Evolutionary conservation across 2,113 vertebrate genomes (phyloP), one percentile per base, ranked within the genome.

Genomic region (Centropus unirufus): DNA sequence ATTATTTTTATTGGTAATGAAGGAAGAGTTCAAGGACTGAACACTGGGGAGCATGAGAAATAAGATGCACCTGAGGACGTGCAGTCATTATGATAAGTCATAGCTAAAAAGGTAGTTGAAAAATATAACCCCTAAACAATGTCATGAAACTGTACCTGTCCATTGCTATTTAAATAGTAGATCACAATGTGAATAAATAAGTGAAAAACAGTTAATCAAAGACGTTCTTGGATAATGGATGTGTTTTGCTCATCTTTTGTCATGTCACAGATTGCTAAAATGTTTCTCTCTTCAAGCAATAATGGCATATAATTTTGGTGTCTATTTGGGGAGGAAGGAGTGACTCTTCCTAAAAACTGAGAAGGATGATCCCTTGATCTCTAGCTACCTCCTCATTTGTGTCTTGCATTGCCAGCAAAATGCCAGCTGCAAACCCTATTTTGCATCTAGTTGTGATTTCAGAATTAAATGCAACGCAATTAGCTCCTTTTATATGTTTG

Each of bases 401-500:
- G 8, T 96, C 85, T 92, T 95, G 97, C 97, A 95, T 47, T 95
- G 93, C 95, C 81, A 97, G 95, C 94, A 97, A 97, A 97, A 97
- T 93, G 87, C 91, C 92, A 97, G 94, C 92, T 97, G 97, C 95
- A 96, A 89, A 96, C 89, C 95, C 91, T 83, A 94, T 94, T 97
- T 96, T 95, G 95, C 96, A 95, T 95, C 92, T 97, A 92, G 92
- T 96, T 96, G 89, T 93, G 92, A 97, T 96, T 97, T 98, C 93
- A 94, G 93, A 96, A 97, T 97, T 96, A 94, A 97, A 97, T 93
- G 90, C 88, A 88, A 92, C 94, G 90, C 95, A 97, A 97, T 97
- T 97, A 94, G 96, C 93, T 97, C 95, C 91, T 96, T 97, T 94
- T 96, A 91, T 95, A 96, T 96, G 62, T 96, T 97, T 95, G 90